Percentiles rank a stretch among this genome's conserved stretches.
phyloP scores from a whole-genome alignment of 92 coral and sea anemone genomes.

The Bergia puertoricense region DNA sequence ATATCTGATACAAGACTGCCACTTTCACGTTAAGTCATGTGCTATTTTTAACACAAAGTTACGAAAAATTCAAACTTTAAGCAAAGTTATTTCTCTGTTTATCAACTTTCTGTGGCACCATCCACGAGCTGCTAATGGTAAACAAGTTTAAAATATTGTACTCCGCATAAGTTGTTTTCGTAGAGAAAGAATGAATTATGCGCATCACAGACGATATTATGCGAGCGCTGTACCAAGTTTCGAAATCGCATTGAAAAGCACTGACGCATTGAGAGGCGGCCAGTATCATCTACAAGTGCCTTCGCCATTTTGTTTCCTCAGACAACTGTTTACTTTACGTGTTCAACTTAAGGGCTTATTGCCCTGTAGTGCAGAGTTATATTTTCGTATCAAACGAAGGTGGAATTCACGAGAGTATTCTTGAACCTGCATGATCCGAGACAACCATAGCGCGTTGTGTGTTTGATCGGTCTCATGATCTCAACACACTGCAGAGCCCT shows the following conservation, averaged over 20 bases:
- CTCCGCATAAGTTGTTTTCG: conserved; percentile 24
- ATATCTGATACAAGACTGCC: neutral
- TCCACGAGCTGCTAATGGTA: conserved; percentile 21
- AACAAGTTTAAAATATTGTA: conserved; percentile 21
- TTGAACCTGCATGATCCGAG: neutral
- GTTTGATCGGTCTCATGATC: neutral
- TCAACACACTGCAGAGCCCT: neutral
- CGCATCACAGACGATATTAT: conserved; percentile 1
- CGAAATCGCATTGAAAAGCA: conserved; percentile 12
- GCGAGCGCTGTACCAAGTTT: conserved; percentile 5
- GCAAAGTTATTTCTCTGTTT: conserved; percentile 12
- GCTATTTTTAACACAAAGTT: neutral
- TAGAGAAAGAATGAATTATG: conserved; percentile 17
- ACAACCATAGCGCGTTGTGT: neutral
- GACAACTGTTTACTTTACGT: neutral
- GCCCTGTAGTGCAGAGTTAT: neutral
- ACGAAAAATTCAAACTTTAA: conserved; percentile 20
- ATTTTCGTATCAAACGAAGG: neutral
- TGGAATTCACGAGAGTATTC: neutral
- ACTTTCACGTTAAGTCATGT: neutral
- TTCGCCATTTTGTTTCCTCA: neutral
- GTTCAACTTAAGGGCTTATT: neutral
- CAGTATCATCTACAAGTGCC: neutral
- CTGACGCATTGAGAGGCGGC: neutral
- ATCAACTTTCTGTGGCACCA: conserved; percentile 1